phyloP scores from a whole-genome alignment of 2,888 invertebrate genomes.

The Argyresthia goedartella region DNA sequence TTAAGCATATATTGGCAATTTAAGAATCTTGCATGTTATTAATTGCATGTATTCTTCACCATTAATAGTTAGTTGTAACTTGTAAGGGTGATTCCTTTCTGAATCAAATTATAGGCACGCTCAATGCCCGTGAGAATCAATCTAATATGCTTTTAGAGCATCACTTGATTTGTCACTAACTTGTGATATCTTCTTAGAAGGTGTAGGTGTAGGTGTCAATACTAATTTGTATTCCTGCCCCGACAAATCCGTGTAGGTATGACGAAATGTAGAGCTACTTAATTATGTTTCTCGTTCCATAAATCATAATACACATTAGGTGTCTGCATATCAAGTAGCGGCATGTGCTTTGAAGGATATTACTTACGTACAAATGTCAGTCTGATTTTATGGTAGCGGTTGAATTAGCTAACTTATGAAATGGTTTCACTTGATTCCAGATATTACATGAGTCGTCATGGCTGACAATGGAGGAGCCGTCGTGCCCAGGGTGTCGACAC shows the following conservation, averaged over 20 bases:
- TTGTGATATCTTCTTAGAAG: conserved; percentile 9
- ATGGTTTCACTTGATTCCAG: conserved; percentile 34
- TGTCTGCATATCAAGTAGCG: no score
- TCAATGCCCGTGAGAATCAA: not conserved
- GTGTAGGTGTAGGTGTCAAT: not conserved
- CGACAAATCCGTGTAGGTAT: conserved; percentile 14
- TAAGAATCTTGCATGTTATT: no score
- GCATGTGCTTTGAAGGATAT: no score
- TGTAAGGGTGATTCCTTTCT: no score
- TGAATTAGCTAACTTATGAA: not conserved
- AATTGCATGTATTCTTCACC: no score
- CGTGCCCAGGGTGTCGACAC: conserved; percentile 61
- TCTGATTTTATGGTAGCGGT: not conserved
- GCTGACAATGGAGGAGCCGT: conserved; percentile 59
- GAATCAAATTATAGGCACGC: no score
- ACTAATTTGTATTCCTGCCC: conserved; percentile 1
- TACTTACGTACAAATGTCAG: not conserved
- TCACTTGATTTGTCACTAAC: conserved; percentile 8
- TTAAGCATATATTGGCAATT: no score
- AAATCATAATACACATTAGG: conserved; percentile 24
- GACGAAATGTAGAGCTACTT: conserved; percentile 49
- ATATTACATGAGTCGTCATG: conserved; percentile 47
- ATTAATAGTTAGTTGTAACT: no score
- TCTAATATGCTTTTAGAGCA: conserved; percentile 20
- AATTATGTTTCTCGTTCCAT: conserved; percentile 62